Conservation (phyloP, 2,888 invertebrate species). For the Macrosoma leucophasiata region DNA sequence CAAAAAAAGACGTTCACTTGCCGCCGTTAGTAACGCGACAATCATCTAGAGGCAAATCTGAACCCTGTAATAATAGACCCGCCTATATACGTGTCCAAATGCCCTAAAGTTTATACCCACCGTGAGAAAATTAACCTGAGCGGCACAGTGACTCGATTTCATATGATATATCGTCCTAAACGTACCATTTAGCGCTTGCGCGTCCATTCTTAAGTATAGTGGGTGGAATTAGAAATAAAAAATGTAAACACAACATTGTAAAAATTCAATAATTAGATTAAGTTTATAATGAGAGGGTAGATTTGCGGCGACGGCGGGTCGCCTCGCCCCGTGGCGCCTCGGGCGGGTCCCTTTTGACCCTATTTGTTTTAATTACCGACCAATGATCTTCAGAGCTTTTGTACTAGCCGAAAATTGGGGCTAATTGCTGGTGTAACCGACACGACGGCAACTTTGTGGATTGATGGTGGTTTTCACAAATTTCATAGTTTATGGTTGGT, state of each 20-base stretch:
- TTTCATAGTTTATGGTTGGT: no score
- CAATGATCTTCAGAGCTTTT: constrained; percentile 62
- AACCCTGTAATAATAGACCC: constrained; percentile 54
- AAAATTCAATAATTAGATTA: constrained; percentile 76
- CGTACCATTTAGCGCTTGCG: constrained; percentile 75
- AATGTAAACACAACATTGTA: constrained; percentile 75
- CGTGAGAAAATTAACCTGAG: constrained; percentile 63
- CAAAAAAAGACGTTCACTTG: no score
- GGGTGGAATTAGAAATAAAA: constrained; percentile 71
- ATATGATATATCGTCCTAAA: constrained; percentile 71
- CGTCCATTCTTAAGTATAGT: constrained; percentile 71
- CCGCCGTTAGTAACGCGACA: constrained; percentile 39
- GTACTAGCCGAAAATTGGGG: constrained; percentile 62
- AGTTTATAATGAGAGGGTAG: constrained; percentile 70
- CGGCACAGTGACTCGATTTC: constrained; percentile 59
- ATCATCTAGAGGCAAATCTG: constrained; percentile 61
- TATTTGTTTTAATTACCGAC: constrained; percentile 74
- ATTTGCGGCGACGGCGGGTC: constrained; percentile 62
- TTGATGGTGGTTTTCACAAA: no score
- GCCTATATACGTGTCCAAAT: constrained; percentile 40
- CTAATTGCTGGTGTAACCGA: constrained; percentile 59
- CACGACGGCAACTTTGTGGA: constrained; percentile 3
- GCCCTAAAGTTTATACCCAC: constrained; percentile 35
- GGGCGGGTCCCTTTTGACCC: constrained; percentile 67
- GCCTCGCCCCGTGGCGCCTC: constrained; percentile 69